These are phyloP conservation scores for Pelecanoides urinatrix DNA, from an alignment of 2,113 vertebrate species.

Conservation along the genomic window DNA sequence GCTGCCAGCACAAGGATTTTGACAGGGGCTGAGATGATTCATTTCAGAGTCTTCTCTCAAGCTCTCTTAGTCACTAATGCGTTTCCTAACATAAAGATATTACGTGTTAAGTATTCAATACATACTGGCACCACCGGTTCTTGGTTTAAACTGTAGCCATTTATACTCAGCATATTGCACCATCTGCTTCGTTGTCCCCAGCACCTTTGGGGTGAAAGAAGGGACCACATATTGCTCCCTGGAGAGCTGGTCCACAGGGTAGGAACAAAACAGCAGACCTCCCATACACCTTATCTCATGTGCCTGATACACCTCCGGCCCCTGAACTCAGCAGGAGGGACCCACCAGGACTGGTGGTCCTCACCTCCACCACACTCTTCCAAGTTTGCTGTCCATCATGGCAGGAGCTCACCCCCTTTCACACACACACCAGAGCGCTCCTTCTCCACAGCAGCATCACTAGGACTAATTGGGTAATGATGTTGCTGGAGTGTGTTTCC, in stretches of 20 bases:
- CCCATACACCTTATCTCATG: background rate
- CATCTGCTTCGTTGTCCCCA: background rate
- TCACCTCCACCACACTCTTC: background rate
- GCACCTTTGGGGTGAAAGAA: background rate
- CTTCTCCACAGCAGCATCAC: background rate
- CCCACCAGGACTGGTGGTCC: background rate
- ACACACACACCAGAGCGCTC: no score
- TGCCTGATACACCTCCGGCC: background rate
- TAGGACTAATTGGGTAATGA: background rate
- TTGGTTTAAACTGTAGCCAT: background rate
- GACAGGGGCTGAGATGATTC: background rate
- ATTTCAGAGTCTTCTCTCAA: background rate
- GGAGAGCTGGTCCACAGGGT: background rate
- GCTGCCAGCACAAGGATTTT: background rate
- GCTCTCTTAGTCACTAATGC: background rate
- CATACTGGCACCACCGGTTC: background rate
- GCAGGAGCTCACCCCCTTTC: background rate
- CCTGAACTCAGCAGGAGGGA: background rate
- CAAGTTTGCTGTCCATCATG: background rate
- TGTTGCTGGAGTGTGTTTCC: background rate
- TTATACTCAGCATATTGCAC: background rate
- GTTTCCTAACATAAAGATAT: background rate
- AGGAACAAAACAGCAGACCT: background rate
- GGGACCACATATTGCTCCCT: background rate
- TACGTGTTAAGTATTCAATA: background rate